Conservation (phyloP, 1,140 invertebrate genomes). For the Drosophila mauritiana region DNA sequence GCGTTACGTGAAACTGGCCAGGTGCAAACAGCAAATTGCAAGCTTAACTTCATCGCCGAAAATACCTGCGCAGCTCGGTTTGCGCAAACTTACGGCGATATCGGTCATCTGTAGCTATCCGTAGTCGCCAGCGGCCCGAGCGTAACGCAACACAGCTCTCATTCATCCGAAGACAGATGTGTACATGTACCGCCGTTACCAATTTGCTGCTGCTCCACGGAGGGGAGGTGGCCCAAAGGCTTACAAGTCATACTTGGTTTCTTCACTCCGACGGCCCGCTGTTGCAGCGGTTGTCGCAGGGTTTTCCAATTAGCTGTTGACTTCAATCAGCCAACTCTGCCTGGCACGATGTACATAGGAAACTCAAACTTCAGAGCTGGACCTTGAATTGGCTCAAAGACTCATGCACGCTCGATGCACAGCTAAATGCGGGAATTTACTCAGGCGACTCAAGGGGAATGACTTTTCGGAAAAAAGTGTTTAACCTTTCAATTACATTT, state of each 20-base stretch:
- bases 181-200: slow-evolving; percentile 6
- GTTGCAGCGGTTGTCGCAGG: neutral
- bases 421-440: slow-evolving; percentile 25
- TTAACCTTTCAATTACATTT: too few relatives aligned
- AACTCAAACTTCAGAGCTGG: slow-evolving; percentile 3
- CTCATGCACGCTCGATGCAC: slow-evolving; percentile 23
- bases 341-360: slow-evolving; percentile 11
- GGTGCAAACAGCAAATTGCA: slow-evolving; percentile 64
- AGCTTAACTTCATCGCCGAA: slow-evolving; percentile 59
- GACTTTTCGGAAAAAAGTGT: neutral
- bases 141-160: slow-evolving; percentile 34
- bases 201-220: neutral
- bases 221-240: slow-evolving; percentile 24
- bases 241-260: slow-evolving; percentile 42
- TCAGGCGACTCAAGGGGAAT: slow-evolving; percentile 12
- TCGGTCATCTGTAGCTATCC: slow-evolving; percentile 11
- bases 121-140: slow-evolving; percentile 42
- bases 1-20: slow-evolving; percentile 40
- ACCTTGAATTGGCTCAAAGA: slow-evolving; percentile 55
- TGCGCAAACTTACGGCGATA: slow-evolving; percentile 48
- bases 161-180: slow-evolving; percentile 2
- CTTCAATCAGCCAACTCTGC: slow-evolving; percentile 11
- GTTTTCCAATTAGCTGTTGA: slow-evolving; percentile 44
- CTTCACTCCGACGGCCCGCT: neutral
- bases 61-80: slow-evolving; percentile 46